These are phyloP conservation scores for Paratilapia polleni DNA, from an alignment of 2,113 vertebrate genomes.

Conservation along the genomic window DNA sequence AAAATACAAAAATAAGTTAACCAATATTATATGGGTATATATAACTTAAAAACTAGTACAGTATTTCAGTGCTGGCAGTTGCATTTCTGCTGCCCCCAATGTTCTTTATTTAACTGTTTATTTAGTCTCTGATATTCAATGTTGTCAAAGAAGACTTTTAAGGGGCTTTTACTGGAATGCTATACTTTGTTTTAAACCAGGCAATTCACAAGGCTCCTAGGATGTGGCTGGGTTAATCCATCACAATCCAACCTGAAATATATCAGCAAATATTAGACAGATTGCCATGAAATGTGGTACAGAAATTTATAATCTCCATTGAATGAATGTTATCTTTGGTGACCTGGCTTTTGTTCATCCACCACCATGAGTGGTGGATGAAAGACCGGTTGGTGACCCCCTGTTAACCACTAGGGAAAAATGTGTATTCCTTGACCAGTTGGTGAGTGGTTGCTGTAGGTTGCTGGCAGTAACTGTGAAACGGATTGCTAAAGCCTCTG, in stretches of 20 bases:
- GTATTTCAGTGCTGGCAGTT: no score
- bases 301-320: no score
- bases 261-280: neutral
- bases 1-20: no score
- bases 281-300: neutral
- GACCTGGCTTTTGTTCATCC: neutral
- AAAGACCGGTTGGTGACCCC: fast-evolving
- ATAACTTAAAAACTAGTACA: no score
- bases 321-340: no score
- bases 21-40: no score
- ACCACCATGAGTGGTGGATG: no score
- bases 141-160: neutral
- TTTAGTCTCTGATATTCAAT: no score
- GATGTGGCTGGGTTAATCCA: neutral
- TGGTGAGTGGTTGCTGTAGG: neutral
- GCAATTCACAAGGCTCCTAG: no score
- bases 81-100: no score
- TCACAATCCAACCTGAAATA: neutral
- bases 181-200: no score
- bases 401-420: neutral
- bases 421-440: fast-evolving
- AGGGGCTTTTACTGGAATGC: neutral
- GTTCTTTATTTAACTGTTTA: no score
- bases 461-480: neutral
- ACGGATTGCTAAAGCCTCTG: neutral